Percentiles rank a stretch among this genome's conserved stretches.
phyloP scores from a whole-genome alignment of 2,888 invertebrate species.

The Megastigmus dorsalis region DNA sequence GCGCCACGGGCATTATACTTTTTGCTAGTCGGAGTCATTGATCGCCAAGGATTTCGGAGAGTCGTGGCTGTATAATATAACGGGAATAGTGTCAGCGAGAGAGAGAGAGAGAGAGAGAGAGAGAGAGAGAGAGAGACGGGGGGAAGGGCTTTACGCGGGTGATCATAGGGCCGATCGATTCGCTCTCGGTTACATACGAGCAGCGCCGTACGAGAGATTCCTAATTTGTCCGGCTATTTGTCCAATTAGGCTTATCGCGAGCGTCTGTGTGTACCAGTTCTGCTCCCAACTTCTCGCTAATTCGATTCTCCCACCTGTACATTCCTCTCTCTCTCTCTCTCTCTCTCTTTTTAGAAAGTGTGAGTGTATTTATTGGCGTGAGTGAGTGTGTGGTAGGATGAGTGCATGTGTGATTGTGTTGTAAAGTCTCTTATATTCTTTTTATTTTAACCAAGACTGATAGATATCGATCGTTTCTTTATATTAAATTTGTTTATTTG shows the following conservation, averaged over 20 bases:
- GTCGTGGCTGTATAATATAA: too few species aligned
- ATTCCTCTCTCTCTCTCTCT: neutral
- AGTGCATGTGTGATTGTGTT: too few species aligned
- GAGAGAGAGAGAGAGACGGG: constrained; percentile 11
- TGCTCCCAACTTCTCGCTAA: neutral
- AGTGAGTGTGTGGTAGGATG: neutral
- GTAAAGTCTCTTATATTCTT: too few species aligned
- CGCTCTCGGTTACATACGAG: too few species aligned
- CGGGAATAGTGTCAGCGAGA: neutral
- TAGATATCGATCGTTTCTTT: too few species aligned
- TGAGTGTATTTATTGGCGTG: too few species aligned
- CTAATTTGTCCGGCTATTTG: constrained; percentile 53
- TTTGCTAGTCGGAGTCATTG: neutral
- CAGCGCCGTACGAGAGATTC: constrained; percentile 11
- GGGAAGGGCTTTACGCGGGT: too few species aligned
- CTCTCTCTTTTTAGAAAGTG: neutral
- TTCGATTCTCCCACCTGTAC: neutral
- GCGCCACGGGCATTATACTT: neutral
- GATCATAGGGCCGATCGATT: neutral
- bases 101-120: neutral
- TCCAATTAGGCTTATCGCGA: constrained; percentile 52
- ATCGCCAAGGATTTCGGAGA: neutral
- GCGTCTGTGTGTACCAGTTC: neutral
- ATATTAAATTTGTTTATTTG: too few species aligned
- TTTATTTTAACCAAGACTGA: too few species aligned